These are phyloP conservation scores for Sebastiscus albofasciatus DNA, from an alignment of 2,797 vertebrate genomes.

Conservation along the genomic window DNA sequence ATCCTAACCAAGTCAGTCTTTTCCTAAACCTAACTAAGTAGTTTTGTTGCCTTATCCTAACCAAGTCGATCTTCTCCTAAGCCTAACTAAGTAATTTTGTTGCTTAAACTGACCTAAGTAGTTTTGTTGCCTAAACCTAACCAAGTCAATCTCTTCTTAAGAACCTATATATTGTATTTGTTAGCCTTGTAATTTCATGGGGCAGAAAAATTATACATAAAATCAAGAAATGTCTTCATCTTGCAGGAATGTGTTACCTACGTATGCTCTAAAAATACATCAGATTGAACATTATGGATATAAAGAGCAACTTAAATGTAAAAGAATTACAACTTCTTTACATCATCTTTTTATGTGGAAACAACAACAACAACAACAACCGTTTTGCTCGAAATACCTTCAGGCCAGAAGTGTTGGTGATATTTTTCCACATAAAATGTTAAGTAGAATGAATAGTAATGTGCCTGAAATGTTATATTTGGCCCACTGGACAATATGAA, in stretches of 20 bases:
- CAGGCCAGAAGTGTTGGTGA: neutral
- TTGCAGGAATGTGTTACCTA: neutral
- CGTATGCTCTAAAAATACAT: neutral
- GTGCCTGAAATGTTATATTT: neutral
- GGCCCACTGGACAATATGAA: neutral
- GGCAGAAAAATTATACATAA: neutral
- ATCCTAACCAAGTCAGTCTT: too few relatives aligned
- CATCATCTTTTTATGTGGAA: slow-evolving; percentile 1
- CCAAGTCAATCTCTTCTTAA: neutral
- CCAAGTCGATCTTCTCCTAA: too few relatives aligned
- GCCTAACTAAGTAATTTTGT: too few relatives aligned
- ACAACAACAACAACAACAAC: neutral
- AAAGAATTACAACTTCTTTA: neutral
- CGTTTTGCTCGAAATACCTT: neutral
- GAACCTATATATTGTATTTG: neutral
- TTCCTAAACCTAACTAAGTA: too few relatives aligned
- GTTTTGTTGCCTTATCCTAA: too few relatives aligned
- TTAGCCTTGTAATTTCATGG: neutral
- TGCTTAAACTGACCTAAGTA: too few relatives aligned
- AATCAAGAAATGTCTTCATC: neutral
- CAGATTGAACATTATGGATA: neutral
- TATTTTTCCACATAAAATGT: slow-evolving; percentile 30
- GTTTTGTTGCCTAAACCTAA: too few relatives aligned
- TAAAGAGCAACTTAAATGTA: neutral
- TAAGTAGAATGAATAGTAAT: neutral